Evolutionary conservation across 2,888 invertebrate genomes (phyloP).

Genomic region (Allacma fusca): DNA sequence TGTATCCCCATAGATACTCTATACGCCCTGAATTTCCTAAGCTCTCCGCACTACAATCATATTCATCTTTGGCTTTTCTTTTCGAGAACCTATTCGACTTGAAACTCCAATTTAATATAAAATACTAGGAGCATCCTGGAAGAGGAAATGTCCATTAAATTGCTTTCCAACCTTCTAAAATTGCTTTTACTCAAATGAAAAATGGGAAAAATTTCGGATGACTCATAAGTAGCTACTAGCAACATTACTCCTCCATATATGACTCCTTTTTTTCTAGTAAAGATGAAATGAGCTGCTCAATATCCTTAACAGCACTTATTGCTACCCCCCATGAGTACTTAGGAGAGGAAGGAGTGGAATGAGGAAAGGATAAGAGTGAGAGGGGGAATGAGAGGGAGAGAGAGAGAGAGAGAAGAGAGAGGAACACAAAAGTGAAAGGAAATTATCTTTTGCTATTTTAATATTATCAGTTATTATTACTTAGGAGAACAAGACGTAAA

Average conservation of each 20-base stretch:
- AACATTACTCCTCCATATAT: too few species aligned
- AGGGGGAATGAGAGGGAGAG: background rate
- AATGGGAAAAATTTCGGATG: background rate
- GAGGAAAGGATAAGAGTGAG: background rate
- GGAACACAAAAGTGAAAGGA: background rate
- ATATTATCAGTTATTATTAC: background rate
- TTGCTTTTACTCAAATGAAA: conserved; percentile 8
- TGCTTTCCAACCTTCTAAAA: background rate
- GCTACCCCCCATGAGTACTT: too few species aligned
- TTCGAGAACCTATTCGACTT: background rate
- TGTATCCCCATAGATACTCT: too few species aligned
- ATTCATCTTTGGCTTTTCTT: conserved; percentile 16
- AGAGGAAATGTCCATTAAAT: background rate
- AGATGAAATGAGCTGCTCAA: too few species aligned
- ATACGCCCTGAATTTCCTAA: too few species aligned
- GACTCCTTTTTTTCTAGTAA: too few species aligned
- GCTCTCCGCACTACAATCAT: background rate
- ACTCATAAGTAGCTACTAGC: background rate
- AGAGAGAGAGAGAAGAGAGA: conserved; percentile 3
- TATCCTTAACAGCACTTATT: too few species aligned
- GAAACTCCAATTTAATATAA: background rate
- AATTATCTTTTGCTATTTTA: background rate
- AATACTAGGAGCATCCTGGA: background rate
- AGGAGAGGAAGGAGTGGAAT: background rate
- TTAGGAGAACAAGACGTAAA: background rate